These are phyloP conservation scores for Centropristis striata DNA, from an alignment of 2,113 vertebrate species.

Conservation along the genomic window DNA sequence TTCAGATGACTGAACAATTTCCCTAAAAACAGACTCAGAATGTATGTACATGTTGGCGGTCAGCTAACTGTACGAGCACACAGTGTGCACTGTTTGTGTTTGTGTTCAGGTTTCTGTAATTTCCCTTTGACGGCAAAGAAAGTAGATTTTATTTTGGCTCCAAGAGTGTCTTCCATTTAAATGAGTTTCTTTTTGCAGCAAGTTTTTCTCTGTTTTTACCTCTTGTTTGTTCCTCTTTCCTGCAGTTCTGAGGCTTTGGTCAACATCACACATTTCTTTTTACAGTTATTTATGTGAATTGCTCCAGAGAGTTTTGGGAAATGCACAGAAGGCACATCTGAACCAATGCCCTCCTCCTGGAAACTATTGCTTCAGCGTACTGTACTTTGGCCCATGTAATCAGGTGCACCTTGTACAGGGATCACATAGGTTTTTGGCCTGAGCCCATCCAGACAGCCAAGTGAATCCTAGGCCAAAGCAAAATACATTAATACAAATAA, in stretches of 20 bases:
- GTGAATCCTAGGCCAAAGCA: background rate
- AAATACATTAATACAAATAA: background rate
- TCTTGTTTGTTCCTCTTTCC: background rate
- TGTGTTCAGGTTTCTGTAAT: too few relatives aligned
- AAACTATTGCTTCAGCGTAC: slow-evolving; percentile 1
- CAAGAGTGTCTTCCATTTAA: background rate
- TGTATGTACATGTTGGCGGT: background rate
- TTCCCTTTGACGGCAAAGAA: too few relatives aligned
- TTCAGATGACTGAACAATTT: background rate
- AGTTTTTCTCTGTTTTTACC: slow-evolving; percentile 2
- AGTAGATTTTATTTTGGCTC: background rate
- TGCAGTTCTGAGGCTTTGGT: background rate
- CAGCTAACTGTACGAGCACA: too few relatives aligned
- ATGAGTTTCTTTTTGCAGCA: background rate
- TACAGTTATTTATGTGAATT: background rate
- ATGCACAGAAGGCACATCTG: slow-evolving; percentile 1
- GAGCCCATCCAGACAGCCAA: background rate
- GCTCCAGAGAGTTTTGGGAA: background rate
- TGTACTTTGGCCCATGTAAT: background rate
- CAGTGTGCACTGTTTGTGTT: too few relatives aligned
- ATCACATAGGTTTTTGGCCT: background rate
- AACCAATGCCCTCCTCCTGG: background rate
- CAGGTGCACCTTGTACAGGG: background rate
- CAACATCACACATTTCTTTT: background rate
- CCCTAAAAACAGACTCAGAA: background rate